Base-by-base conservation (phyloP, 2,888 invertebrate species). In the Crioceris asparagi region DNA sequence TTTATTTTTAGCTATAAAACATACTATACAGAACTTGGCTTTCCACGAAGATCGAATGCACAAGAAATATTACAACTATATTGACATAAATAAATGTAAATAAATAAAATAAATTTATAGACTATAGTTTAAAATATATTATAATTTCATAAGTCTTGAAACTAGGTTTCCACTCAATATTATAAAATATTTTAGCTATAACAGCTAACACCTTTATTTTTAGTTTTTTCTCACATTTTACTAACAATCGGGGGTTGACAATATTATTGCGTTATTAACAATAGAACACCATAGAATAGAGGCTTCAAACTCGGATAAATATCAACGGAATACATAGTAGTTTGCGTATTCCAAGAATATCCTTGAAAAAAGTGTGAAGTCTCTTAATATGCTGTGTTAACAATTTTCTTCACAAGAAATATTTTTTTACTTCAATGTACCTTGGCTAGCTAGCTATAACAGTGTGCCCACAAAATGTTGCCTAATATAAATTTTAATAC, bases 71-170 rank as follows among this genome's bases (percentile, higher is more conserved):
- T 40, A 42, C 37, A 38, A 36, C 40, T 38, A 38, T 43, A 15
- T 27, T 27, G 12, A 27, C 27, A 41, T 41, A 44, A 44, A 41
- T 39, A 36, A 41, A 38, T 39, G 39, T 35, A 44, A 44, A 44
- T 44, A 44, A 44, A 44, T 44, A 27, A 27, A 14, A 27, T 14
- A 27, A 27, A 44, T 44, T 37, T 37, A 44, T 44, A 40, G 38
- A 44, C 41, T 44, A 44, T 41, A 41, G 37, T 39, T 37, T 42
- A 44, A 39, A 44, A 44, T 44, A 40, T 44, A 41, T 41, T 39
- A 39, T 29, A 32, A 41, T 41, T 39, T 31, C 21, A 40, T 43
- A 41, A 44, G 44, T 40, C 43, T 40, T 39, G 44, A 41, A 39
- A 41, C 44, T 39, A 39, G 40, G 43, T 43, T 43, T 40, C 38